phyloP scores from a whole-genome alignment of 2,888 invertebrate species.

The Phytoseiulus persimilis region DNA sequence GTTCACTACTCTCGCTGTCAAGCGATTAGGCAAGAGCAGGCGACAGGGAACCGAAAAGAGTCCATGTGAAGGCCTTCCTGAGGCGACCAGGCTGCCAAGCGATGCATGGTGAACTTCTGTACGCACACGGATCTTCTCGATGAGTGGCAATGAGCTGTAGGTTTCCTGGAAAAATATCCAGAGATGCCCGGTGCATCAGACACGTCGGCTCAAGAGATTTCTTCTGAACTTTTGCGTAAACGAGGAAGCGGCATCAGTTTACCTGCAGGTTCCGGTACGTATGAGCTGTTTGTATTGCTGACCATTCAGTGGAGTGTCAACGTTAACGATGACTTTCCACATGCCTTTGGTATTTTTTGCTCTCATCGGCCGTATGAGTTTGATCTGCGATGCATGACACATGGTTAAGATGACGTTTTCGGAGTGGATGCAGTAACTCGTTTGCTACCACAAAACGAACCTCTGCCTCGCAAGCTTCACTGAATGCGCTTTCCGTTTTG shows the following conservation, averaged over 20 bases:
- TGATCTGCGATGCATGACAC: constrained; percentile 41
- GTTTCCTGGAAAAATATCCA: no score
- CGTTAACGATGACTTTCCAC: constrained; percentile 45
- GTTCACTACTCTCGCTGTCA: no score
- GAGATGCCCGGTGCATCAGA: no score
- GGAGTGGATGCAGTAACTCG: no score
- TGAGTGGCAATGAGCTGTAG: neutral
- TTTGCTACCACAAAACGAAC: neutral
- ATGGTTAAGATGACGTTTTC: no score
- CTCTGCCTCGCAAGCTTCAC: neutral
- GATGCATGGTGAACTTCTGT: constrained; percentile 44
- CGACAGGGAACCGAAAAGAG: constrained; percentile 43
- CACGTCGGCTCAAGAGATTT: no score
- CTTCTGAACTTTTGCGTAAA: no score
- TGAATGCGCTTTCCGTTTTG: neutral
- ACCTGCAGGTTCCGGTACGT: constrained; percentile 44
- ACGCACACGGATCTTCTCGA: constrained; percentile 42
- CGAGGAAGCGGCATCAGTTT: no score
- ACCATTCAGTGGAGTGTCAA: constrained; percentile 41
- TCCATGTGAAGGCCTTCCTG: constrained; percentile 44
- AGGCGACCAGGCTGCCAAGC: constrained; percentile 43
- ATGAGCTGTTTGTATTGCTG: constrained; percentile 42
- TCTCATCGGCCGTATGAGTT: constrained; percentile 42
- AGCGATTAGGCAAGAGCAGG: constrained; percentile 44
- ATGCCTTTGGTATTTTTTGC: constrained; percentile 42